A percentile compares a stretch with the other conserved stretches of the same genome.
phyloP scores from a whole-genome alignment of 2,888 invertebrate species.

The Clusia tigrina region DNA sequence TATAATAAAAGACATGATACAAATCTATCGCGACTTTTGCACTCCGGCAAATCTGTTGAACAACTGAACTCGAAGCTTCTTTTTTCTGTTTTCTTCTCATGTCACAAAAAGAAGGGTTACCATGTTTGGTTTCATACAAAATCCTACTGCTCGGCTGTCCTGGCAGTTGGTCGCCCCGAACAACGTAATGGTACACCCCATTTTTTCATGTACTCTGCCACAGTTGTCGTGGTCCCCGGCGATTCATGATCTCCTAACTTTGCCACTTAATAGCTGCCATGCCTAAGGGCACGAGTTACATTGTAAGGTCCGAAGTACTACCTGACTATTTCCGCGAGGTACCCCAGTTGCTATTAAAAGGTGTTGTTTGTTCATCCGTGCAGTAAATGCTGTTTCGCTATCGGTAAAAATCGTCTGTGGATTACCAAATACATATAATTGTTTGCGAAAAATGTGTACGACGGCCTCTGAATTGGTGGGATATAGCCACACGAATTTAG shows the following conservation, averaged over 20 bases:
- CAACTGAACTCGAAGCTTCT: too few relatives aligned
- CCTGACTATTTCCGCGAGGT: background rate
- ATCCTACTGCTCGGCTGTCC: too few relatives aligned
- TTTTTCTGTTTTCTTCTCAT: too few relatives aligned
- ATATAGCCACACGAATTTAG: too few relatives aligned
- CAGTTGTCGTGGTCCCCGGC: background rate
- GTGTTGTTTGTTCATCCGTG: too few relatives aligned
- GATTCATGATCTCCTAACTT: background rate
- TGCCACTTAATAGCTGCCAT: background rate
- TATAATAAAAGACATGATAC: too few relatives aligned
- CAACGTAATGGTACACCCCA: background rate
- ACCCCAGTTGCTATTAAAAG: background rate
- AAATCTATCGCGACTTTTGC: too few relatives aligned
- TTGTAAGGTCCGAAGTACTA: background rate
- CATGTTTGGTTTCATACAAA: too few relatives aligned
- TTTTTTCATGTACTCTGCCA: background rate
- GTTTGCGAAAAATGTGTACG: conserved; percentile 39
- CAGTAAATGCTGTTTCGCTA: background rate
- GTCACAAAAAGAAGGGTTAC: too few relatives aligned
- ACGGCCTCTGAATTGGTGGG: conserved; percentile 45
- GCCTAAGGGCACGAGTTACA: background rate
- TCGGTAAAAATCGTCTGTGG: conserved; percentile 24
- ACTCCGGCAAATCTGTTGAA: too few relatives aligned
- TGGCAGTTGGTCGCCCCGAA: background rate
- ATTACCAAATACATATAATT: conserved; percentile 13